Percentiles rank a stretch among this genome's conserved stretches.
These are phyloP conservation scores for Poicephalus meyeri DNA, from an alignment of 2,113 vertebrate genomes.

Conservation along the genomic window DNA sequence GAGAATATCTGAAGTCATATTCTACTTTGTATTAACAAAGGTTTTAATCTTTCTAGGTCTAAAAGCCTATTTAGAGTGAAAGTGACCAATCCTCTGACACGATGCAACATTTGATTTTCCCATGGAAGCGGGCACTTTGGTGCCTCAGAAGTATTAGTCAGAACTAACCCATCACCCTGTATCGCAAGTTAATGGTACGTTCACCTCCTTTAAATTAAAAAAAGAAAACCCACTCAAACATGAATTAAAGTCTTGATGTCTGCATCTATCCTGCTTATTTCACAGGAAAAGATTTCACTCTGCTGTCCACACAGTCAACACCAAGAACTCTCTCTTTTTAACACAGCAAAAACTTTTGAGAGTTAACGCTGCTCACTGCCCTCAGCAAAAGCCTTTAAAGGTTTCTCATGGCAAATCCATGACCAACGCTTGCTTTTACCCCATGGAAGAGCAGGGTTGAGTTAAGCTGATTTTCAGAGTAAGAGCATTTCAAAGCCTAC, in stretches of 20 bases:
- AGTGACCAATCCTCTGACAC: background rate
- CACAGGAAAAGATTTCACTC: background rate
- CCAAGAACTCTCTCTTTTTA: background rate
- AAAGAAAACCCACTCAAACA: background rate
- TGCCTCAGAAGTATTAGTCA: background rate
- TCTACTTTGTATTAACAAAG: background rate
- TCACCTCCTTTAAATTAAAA: background rate
- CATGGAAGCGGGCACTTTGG: background rate
- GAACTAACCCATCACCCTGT: background rate
- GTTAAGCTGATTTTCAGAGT: background rate
- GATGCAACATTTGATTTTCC: background rate
- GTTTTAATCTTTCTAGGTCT: background rate
- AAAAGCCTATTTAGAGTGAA: background rate
- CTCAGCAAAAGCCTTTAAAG: background rate
- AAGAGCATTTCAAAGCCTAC: background rate
- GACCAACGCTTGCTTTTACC: background rate
- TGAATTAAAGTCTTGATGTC: background rate
- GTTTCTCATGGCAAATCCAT: background rate
- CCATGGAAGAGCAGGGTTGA: background rate
- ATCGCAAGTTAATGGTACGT: fast-evolving
- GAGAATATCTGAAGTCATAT: background rate
- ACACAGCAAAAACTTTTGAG: background rate
- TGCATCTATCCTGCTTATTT: background rate
- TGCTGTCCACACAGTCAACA: background rate
- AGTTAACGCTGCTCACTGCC: background rate